Base-by-base conservation (phyloP, 2,797 vertebrate genomes). In the Eulemur rubriventer region DNA sequence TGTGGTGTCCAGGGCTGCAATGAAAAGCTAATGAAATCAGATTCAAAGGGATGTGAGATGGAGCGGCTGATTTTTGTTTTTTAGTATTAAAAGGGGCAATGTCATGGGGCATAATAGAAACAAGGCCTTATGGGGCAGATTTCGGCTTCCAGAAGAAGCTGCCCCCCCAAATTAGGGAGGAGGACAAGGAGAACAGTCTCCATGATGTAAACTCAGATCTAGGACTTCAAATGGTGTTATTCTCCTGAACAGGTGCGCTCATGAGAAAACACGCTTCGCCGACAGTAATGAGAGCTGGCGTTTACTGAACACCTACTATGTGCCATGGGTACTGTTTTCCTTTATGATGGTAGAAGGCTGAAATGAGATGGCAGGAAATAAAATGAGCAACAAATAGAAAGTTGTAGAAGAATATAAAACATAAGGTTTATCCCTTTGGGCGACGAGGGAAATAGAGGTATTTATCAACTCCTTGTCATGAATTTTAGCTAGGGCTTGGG, bases 1-100 rank as follows among this genome's bases (percentile, higher is more conserved):
- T 0, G 94, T 0, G 13, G 83, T 93, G 98, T 97, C 98, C 98
- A 4, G 96, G 2, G 38, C 94, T 38, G 57, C 96, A 43, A 38
- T 0, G 65, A 89, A 97, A 72, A 88, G 94, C 52, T 95, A 90
- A 95, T 61, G 98, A 69, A 96, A 98, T 48, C 89, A 30, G 72
- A 35, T 70, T 94, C 92, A 18, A 46, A 87, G 55, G 0, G 16
- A 18, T 1, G 7, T 0, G 63, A 83, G 92, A 59, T 0, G 52
- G 82, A 0, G 16, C 52, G 6, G 50, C 33, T 38, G 57, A 0
- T 4, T 83, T 59, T 48, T 46, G 4, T 14, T 88, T 0, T 0
- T 33, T 2, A 33, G 43, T 59, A 10, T 41, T 0, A 12, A 13
- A 46, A n/a, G 61, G 41, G 50, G 52, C n/a, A 9, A n/a, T 0